Evolutionary conservation across 2,113 vertebrate genomes (phyloP).

Genomic region (Plecturocebus donacophilus): DNA sequence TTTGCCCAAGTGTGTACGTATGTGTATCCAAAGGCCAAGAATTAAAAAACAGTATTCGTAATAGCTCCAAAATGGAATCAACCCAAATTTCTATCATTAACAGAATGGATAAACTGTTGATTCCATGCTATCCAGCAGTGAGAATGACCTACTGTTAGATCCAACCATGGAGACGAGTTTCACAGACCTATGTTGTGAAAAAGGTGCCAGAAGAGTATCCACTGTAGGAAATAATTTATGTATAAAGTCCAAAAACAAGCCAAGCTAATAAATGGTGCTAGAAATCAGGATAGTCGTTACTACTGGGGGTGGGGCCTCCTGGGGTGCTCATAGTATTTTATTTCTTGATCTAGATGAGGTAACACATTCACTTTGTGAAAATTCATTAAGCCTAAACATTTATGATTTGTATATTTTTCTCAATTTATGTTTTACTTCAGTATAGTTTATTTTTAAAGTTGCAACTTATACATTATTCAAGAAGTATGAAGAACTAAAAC

Average conservation of each 20-base stretch:
- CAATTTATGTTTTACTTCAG: constrained; percentile 20
- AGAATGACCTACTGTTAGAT: constrained; percentile 23
- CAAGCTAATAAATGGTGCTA: not conserved
- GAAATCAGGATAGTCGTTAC: not conserved
- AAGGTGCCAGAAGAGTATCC: not conserved
- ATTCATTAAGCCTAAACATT: constrained; percentile 5
- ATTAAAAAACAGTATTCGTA: constrained; percentile 23
- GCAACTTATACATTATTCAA: not conserved
- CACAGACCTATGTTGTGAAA: not conserved
- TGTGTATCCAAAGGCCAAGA: constrained; percentile 25
- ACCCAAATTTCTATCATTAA: constrained; percentile 28
- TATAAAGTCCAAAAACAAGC: constrained; percentile 1
- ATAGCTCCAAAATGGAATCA: not conserved
- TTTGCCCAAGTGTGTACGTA: constrained; percentile 39
- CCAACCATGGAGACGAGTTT: not conserved
- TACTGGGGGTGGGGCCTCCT: not conserved
- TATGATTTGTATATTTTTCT: not conserved
- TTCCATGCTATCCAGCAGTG: not conserved
- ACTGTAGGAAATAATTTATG: not conserved
- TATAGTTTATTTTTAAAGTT: constrained; percentile 36
- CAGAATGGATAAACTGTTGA: not conserved
- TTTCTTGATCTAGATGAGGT: not conserved
- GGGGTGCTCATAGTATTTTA: not conserved
- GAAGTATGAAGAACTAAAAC: constrained; percentile 17
- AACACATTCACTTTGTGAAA: not conserved